Evolutionary conservation across 2,888 invertebrate species (phyloP).

Genomic region (Empis stercorea): DNA sequence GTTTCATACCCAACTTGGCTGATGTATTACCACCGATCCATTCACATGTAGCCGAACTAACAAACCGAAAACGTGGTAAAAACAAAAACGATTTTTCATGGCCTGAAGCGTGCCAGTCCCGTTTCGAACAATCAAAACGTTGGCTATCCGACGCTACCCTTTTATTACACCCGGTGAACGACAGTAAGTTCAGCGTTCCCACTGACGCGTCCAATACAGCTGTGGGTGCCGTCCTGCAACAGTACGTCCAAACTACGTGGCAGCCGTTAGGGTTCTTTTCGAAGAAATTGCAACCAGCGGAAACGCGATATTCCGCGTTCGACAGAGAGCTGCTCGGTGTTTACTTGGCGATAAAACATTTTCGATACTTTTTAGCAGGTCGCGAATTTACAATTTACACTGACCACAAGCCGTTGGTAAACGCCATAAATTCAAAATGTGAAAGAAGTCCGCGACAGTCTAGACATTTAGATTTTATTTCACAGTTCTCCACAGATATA

Average conservation of each 20-base stretch:
- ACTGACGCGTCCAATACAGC: constrained; percentile 15
- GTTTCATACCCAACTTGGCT: constrained; percentile 3
- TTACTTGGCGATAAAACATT: constrained; percentile 11
- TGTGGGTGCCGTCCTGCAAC: constrained; percentile 18
- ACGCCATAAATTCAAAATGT: neutral
- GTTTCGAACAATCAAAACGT: constrained; percentile 1
- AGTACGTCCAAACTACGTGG: constrained; percentile 12
- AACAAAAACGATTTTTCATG: neutral
- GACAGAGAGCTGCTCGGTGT: constrained; percentile 19
- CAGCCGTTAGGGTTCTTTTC: constrained; percentile 19
- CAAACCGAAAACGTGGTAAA: neutral
- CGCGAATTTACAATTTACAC: neutral
- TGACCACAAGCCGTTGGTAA: constrained; percentile 4
- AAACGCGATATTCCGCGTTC: constrained; percentile 18
- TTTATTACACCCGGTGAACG: constrained; percentile 3
- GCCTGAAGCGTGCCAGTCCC: neutral
- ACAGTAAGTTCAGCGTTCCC: neutral
- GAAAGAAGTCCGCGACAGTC: neutral
- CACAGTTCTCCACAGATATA: neutral
- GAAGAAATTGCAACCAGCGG: constrained; percentile 12
- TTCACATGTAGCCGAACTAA: neutral
- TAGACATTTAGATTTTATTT: neutral
- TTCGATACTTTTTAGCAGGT: neutral
- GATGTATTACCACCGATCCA: neutral
- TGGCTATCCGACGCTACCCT: constrained; percentile 1